Percentiles rank a stretch among this genome's conserved stretches.
phyloP scores from a whole-genome alignment of 2,888 invertebrate species.

The Neria commutata region DNA sequence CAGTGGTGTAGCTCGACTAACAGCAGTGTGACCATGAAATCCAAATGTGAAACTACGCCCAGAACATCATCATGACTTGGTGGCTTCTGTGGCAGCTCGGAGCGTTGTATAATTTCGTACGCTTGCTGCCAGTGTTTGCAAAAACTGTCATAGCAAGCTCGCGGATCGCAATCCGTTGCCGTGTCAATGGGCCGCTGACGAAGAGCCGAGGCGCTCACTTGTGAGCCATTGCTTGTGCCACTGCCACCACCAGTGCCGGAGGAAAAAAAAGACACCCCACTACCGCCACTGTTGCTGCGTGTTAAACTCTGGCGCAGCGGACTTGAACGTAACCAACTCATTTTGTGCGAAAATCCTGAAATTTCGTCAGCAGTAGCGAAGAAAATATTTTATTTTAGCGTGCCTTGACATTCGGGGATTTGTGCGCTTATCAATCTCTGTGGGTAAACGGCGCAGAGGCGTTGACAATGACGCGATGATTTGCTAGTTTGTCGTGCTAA shows the following conservation, averaged over 20 bases:
- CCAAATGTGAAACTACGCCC: conserved; percentile 88
- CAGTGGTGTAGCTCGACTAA: conserved; percentile 79
- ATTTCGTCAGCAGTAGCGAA: no score
- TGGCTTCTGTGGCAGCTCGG: conserved; percentile 66
- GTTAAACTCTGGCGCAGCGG: conserved; percentile 62
- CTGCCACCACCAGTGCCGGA: conserved; percentile 21
- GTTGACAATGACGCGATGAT: no score
- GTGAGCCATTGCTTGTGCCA: conserved; percentile 18
- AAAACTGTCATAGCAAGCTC: conserved; percentile 91
- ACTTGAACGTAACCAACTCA: conserved; percentile 76
- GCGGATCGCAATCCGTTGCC: conserved; percentile 79
- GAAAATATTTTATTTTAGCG: no score
- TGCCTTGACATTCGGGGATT: no score
- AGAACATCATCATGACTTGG: conserved; percentile 85
- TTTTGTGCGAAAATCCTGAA: no score
- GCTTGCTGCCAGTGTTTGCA: conserved; percentile 95
- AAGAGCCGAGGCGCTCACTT: conserved; percentile 25
- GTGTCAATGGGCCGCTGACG: conserved; percentile 70
- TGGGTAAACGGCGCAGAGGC: no score
- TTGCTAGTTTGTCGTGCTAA: no score
- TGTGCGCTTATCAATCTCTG: no score
- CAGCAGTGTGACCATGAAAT: conserved; percentile 86
- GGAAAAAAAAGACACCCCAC: conserved; percentile 23
- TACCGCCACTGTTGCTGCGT: conserved; percentile 59
- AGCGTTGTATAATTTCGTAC: conserved; percentile 78